phyloP scores from a whole-genome alignment of 2,113 vertebrate species.

The Conger conger region DNA sequence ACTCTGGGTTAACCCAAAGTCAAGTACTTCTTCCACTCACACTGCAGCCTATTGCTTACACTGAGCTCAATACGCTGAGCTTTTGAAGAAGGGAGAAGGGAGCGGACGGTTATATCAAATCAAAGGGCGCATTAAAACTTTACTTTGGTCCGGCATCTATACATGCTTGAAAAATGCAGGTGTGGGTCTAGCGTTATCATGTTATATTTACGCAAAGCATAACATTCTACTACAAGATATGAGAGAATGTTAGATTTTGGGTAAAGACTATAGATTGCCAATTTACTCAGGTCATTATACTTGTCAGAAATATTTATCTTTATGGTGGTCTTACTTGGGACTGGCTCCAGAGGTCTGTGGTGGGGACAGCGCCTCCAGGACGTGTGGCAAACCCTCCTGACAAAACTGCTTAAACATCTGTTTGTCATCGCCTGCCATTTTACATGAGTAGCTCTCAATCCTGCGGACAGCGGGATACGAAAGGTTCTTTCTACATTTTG shows the following conservation, averaged over 20 bases:
- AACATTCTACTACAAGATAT: background rate
- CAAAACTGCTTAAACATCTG: conserved; percentile 48
- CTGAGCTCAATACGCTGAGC: background rate
- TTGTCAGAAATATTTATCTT: no score
- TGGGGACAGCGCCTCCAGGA: conserved; percentile 35
- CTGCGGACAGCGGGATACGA: conserved; percentile 13
- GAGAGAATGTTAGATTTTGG: background rate
- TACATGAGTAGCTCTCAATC: conserved; percentile 45
- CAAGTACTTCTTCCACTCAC: background rate
- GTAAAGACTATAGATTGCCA: no score
- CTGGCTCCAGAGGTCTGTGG: conserved; percentile 34
- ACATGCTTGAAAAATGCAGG: no score
- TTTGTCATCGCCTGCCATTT: conserved; percentile 46
- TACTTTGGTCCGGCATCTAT: no score
- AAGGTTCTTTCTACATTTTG: no score
- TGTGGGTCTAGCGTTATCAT: background rate
- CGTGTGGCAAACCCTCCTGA: conserved; percentile 32
- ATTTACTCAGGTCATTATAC: no score
- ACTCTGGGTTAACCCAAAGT: background rate
- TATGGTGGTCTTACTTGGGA: conserved; percentile 25
- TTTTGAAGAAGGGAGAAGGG: background rate
- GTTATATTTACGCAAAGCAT: background rate
- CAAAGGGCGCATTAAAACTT: background rate
- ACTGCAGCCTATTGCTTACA: background rate
- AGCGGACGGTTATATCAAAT: background rate